Evolutionary conservation across 2,113 vertebrate species (phyloP).

Genomic region (Coryphaenoides rupestris): DNA sequence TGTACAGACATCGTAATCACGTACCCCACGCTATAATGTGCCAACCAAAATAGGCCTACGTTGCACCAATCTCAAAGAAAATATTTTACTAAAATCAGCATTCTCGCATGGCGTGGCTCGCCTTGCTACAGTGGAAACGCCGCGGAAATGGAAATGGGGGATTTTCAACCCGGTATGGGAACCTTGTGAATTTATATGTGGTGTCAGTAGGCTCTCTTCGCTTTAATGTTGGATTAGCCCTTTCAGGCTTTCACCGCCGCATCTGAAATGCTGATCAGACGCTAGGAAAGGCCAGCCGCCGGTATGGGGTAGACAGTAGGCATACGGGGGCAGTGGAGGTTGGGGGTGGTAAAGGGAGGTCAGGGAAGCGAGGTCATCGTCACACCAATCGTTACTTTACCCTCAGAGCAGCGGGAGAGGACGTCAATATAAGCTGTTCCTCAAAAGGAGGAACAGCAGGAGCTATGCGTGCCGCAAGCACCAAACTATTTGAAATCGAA

Average conservation of each 20-base stretch:
- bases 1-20: neutral
- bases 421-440: slow-evolving; percentile 36
- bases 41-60: slow-evolving; percentile 14
- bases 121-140: slow-evolving; percentile 50
- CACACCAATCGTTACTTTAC: slow-evolving; percentile 48
- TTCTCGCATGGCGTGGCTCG: slow-evolving; percentile 19
- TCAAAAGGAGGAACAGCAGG: slow-evolving; percentile 25
- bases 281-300: slow-evolving; percentile 69
- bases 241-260: slow-evolving; percentile 58
- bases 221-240: slow-evolving; percentile 74
- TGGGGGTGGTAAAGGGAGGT: slow-evolving; percentile 15
- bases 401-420: slow-evolving; percentile 29
- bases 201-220: slow-evolving; percentile 44
- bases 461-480: neutral
- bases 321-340: slow-evolving; percentile 43
- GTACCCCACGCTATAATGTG: neutral
- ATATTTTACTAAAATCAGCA: slow-evolving; percentile 43
- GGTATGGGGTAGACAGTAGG: slow-evolving; percentile 53
- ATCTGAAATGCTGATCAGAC: slow-evolving; percentile 75
- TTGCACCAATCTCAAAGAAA: slow-evolving; percentile 24
- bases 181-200: slow-evolving; percentile 55
- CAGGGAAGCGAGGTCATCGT: slow-evolving; percentile 8
- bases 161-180: slow-evolving; percentile 49
- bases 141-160: slow-evolving; percentile 61
- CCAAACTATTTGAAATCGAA: neutral